Conservation (phyloP, 2,888 invertebrate species). For the Agrotis puta region DNA sequence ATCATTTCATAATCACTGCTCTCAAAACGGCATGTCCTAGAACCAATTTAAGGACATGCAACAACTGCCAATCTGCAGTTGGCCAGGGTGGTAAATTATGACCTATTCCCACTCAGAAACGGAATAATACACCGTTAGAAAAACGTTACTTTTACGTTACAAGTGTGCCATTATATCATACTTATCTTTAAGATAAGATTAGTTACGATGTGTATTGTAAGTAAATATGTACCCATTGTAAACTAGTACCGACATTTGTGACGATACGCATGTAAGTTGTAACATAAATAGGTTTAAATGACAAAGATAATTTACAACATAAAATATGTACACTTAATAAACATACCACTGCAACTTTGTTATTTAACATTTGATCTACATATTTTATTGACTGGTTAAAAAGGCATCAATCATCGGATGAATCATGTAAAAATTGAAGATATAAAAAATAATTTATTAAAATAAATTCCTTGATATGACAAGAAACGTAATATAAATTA, state of each 20-base stretch:
- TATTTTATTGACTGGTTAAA: not conserved
- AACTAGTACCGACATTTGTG: not conserved
- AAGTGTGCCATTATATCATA: conserved; percentile 7
- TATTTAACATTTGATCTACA: not conserved
- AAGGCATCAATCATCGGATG: too few species aligned
- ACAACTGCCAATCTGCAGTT: too few species aligned
- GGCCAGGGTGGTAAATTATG: too few species aligned
- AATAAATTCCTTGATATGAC: too few species aligned
- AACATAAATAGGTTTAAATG: not conserved
- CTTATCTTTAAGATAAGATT: conserved; percentile 1
- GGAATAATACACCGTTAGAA: not conserved
- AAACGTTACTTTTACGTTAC: not conserved
- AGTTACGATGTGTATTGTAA: conserved; percentile 5
- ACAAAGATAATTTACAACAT: not conserved
- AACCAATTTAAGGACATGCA: too few species aligned
- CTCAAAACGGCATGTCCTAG: too few species aligned
- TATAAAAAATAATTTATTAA: too few species aligned
- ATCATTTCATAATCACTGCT: too few species aligned
- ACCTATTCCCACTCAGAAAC: too few species aligned
- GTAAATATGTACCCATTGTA: not conserved
- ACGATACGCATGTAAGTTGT: not conserved
- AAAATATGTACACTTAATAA: not conserved
- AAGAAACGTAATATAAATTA: not conserved
- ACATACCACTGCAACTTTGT: not conserved
- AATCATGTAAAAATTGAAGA: too few species aligned